A percentile compares a stretch with the other conserved stretches of the same genome.
Conservation (phyloP, 1,140 invertebrate genomes). For the Sinonovacula constricta region DNA sequence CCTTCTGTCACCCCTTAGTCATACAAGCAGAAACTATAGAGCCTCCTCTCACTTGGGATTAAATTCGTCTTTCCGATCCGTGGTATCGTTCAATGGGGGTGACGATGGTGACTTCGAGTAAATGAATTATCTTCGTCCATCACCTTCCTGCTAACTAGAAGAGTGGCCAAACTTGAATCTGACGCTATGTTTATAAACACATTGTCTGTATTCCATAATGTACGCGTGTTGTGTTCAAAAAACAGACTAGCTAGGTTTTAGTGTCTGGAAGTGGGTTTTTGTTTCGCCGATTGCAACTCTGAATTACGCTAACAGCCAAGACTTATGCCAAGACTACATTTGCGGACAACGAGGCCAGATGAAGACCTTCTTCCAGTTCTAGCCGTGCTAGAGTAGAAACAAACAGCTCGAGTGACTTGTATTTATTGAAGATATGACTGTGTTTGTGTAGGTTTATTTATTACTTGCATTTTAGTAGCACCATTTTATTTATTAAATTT, state of each 20-base stretch:
- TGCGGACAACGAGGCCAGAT: constrained; percentile 37
- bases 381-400: not conserved
- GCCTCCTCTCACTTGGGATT: constrained; percentile 48
- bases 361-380: constrained; percentile 7
- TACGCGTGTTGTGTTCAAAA: not conserved
- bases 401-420: not conserved
- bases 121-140: constrained; percentile 2
- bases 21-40: constrained; percentile 48
- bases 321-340: constrained; percentile 20
- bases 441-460: constrained; percentile 27
- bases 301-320: constrained; percentile 21
- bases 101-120: constrained; percentile 54
- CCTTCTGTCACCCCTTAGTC: constrained; percentile 44
- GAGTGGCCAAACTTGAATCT: not conserved
- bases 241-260: not conserved
- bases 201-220: constrained; percentile 14
- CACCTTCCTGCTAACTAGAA: constrained; percentile 29
- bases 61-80: constrained; percentile 59
- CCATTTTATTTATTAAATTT: constrained; percentile 14
- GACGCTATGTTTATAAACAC: constrained; percentile 12
- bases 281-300: not conserved
- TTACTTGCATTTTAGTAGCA: constrained; percentile 8
- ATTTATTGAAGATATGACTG: constrained; percentile 5
- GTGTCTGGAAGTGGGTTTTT: constrained; percentile 17
- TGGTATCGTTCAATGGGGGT: constrained; percentile 62